Base-by-base conservation (phyloP, 2,888 invertebrate species). In the Lasioglossum lativentre region DNA sequence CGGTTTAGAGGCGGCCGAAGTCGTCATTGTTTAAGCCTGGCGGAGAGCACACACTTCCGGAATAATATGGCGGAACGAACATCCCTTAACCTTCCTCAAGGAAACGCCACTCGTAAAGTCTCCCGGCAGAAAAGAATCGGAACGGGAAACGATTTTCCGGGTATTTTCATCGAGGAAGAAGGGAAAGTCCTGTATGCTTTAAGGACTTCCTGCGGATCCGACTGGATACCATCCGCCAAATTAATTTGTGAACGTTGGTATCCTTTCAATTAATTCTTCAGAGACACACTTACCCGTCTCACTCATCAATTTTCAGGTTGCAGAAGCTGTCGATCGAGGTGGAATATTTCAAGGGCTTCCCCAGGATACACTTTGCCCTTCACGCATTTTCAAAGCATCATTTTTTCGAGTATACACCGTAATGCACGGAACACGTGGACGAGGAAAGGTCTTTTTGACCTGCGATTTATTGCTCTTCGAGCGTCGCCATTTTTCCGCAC, bases 1-100 rank as follows among this genome's bases (percentile, higher is more conserved):
- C 19, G 10, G 47, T 82, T 78, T 63, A 45, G 74, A 19, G 78
- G 52, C 52, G 27, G 78, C 42, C 47, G 27, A 56, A 27, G 52
- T 30, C 80, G 80, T 78, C 78, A 75, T 70, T 75, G 80, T 82
- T 75, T 78, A 47, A 82, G 68, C 78, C n/a, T 42, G 71, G 38
- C 42, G 63, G 47, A 34, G 45, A 38, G 63, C 74, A 70, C 66
- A 47, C 78, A 42, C 63, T 66, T 40, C 45, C 27, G 56, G 78
- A 84, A 76, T 85, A 82, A 79, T 79, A 82, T 66, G 75, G 23
- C 38, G 66, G 38, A 59, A 56, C 68, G 71, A 52, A 78, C 68
- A 72, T 76, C 56, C 68, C 59, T 75, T 73, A 56, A 70, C 63
- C 72, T 42, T 52, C 30, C 71, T 82, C 66, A 23, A 34, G 34